Base-by-base conservation (phyloP, 2,888 invertebrate genomes). In the Stenchaetothrips biformis region DNA sequence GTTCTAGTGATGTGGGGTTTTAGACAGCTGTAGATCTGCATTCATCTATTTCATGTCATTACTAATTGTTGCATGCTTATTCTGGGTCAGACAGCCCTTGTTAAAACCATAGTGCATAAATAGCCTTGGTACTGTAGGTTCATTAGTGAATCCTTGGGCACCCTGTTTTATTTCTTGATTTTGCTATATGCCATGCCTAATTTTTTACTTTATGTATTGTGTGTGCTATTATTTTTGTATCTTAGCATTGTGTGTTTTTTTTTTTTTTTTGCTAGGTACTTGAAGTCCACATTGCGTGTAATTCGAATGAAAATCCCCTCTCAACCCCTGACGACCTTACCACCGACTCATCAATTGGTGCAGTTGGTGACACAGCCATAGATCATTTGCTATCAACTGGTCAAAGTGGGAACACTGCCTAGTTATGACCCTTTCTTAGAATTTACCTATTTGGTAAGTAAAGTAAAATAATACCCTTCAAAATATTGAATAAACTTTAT, bases 371-470 rank as follows among this genome's bases (percentile, higher is more conserved):
- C 67, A 74, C 67, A 8, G 67, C 67, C 67, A 21, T 74, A 74
- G 67, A 74, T 7, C 67, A 74, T 21, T 74, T 74, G 25, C 8
- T 74, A 74, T 11, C 21, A 7, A 9, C 67, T 74, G 67, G 25
- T 9, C 67, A 25, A 74, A 74, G 67, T 74, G 67, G 21, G 11
- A 74, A 74, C 25, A 18, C 59, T 59, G 11, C 67, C 21, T 74
- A 74, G 25, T 25, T 25, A 25, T 74, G 67, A 74, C 67, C 67
- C 25, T 21, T 74, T 25, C 7, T 74, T 74, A 74, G 67, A 74
- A 25, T 25, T 74, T 25, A 9, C 25, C 9, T 78, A 77, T 80
- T 83, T 81, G 82, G 81, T 83, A 82, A 81, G 80, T 80, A 81
- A 81, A 80, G 82, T 77, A 48, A 48, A 74, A 53, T 9, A 48